Evolutionary conservation across 2,113 vertebrate species (phyloP).

Genomic region (Rousettus leschenaultii): DNA sequence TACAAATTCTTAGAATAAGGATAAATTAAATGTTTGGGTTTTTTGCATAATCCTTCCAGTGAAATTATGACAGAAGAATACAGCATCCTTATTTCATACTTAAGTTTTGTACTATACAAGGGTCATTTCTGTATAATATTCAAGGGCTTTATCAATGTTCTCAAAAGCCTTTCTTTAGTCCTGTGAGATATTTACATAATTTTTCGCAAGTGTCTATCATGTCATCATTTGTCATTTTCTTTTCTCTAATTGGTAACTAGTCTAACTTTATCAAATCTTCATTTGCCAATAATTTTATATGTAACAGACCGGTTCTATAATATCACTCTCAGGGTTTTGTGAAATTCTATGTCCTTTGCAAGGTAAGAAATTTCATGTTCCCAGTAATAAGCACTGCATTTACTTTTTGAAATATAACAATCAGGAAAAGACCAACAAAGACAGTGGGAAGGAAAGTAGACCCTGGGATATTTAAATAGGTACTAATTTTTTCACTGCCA

Average conservation of each 20-base stretch:
- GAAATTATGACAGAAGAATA: conserved; percentile 39
- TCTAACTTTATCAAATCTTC: not conserved
- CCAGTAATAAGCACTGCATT: not conserved
- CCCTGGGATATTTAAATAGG: conserved; percentile 1
- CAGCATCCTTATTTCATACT: conserved; percentile 2
- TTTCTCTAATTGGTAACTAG: conserved; percentile 27
- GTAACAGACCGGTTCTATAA: not conserved
- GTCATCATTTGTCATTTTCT: not conserved
- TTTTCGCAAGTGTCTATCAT: conserved; percentile 22
- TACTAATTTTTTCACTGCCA: conserved; percentile 3
- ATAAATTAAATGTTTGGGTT: not conserved
- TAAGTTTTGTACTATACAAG: not conserved
- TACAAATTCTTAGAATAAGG: conserved; percentile 15
- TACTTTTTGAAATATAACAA: not conserved
- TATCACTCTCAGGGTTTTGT: conserved; percentile 11
- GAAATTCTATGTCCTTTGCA: conserved; percentile 9
- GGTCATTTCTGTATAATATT: not conserved
- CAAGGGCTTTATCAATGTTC: conserved; percentile 25
- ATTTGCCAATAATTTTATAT: conserved; percentile 16
- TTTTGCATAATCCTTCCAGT: not conserved
- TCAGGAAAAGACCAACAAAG: conserved; percentile 22
- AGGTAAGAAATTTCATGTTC: conserved; percentile 21
- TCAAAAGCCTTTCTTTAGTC: not conserved
- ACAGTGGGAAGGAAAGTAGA: not conserved
- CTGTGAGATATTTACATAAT: not conserved